Percentiles rank a stretch among this genome's conserved stretches.
phyloP scores from a whole-genome alignment of 2,888 invertebrate genomes.

The Perizoma flavofasciatum region DNA sequence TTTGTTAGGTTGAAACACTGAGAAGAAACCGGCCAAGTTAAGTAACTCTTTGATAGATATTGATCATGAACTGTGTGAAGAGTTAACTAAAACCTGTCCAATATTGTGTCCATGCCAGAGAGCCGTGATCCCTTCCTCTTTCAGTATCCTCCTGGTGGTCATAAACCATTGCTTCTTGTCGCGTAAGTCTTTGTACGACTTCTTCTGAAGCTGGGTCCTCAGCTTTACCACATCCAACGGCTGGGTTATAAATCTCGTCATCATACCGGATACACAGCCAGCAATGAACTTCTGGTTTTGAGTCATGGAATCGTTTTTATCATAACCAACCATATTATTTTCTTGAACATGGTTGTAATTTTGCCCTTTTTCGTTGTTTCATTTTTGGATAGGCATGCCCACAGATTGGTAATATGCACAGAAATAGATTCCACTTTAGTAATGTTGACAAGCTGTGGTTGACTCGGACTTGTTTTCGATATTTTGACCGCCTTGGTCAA shows the following conservation, averaged over 20 bases:
- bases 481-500: too few relatives aligned
- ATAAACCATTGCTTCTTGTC: constrained; percentile 75
- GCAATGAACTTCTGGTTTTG: constrained; percentile 62
- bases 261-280: constrained; percentile 60
- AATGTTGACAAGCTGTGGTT: too few relatives aligned
- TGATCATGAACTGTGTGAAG: too few relatives aligned
- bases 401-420: too few relatives aligned
- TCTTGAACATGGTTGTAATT: constrained; percentile 31
- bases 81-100: constrained; percentile 86
- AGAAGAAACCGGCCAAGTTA: too few relatives aligned
- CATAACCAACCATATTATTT: constrained; percentile 66
- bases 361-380: constrained; percentile 14
- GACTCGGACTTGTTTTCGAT: too few relatives aligned
- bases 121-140: constrained; percentile 92
- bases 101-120: constrained; percentile 98
- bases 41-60: too few relatives aligned
- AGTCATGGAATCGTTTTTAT: constrained; percentile 56
- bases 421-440: too few relatives aligned
- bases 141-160: constrained; percentile 86
- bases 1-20: too few relatives aligned
- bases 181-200: constrained; percentile 57
- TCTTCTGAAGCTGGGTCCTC: constrained; percentile 94
- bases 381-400: constrained; percentile 15
- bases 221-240: constrained; percentile 98
- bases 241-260: constrained; percentile 76